Evolutionary conservation across 1,140 invertebrate species (phyloP).

Genomic region (Caenorhabditis brenneri): DNA sequence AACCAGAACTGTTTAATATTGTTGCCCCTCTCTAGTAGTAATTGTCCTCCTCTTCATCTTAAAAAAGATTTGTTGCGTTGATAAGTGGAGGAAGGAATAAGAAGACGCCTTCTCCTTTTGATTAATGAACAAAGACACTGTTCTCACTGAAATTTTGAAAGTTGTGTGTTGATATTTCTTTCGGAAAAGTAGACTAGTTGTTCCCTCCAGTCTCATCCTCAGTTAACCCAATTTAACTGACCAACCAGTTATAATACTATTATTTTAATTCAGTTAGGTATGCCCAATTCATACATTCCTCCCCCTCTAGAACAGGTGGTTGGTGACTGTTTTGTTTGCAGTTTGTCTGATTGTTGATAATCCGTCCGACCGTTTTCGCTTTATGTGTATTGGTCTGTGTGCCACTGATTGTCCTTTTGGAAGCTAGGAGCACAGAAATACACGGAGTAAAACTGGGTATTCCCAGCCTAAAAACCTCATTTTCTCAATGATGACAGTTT

Average conservation of each 20-base stretch:
- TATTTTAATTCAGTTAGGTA: background rate
- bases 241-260: background rate
- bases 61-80: background rate
- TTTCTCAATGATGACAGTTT: no score
- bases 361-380: no score
- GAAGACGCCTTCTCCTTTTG: background rate
- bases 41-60: background rate
- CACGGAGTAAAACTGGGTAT: no score
- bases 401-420: background rate
- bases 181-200: no score
- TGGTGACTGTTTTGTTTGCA: slow-evolving; percentile 4
- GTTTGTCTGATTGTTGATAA: slow-evolving; percentile 39
- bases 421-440: background rate
- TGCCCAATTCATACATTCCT: background rate
- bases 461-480: no score
- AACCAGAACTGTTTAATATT: slow-evolving; percentile 41
- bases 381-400: background rate
- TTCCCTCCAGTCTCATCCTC: no score
- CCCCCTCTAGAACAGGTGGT: no score
- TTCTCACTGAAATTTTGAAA: no score
- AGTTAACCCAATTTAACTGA: no score
- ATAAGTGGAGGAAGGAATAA: background rate
- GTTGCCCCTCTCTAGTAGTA: slow-evolving; percentile 6
- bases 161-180: no score
- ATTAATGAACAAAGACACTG: no score